phyloP scores from a whole-genome alignment of 2,113 vertebrate genomes.

The Oryzias javanicus region DNA sequence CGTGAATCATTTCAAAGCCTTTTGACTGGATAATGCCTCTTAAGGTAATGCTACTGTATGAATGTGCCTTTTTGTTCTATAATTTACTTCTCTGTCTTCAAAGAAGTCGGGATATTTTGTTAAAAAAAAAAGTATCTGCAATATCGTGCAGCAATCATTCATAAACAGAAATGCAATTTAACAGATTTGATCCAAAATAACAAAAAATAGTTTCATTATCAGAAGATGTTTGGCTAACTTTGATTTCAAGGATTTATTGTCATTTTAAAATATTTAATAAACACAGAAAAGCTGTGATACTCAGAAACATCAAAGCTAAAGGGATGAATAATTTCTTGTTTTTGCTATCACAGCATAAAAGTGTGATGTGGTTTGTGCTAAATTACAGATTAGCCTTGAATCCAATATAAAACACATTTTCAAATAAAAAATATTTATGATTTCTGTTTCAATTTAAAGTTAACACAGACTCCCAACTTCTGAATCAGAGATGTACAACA shows the following conservation, averaged over 20 bases:
- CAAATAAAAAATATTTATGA: no score
- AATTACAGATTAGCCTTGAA: no score
- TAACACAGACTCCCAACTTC: neutral
- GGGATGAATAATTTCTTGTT: neutral
- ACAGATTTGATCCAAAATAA: no score
- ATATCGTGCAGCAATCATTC: no score
- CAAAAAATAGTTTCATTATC: no score
- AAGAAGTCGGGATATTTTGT: neutral
- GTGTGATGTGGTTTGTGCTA: no score
- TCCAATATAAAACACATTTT: no score
- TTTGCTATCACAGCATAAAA: neutral
- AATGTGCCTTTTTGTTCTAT: constrained; percentile 63
- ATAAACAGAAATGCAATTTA: no score
- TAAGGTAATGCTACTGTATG: constrained; percentile 37
- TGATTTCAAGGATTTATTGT: no score
- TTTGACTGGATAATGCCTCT: constrained; percentile 50
- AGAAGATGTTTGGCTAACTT: no score
- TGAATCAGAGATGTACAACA: constrained; percentile 1
- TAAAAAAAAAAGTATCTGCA: neutral
- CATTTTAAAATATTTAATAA: no score
- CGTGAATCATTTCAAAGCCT: constrained; percentile 9
- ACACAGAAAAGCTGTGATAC: no score
- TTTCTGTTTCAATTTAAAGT: neutral
- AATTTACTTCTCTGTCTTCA: constrained; percentile 15
- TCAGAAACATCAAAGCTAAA: neutral